Conservation (phyloP, 2,888 invertebrate genomes). For the Hemistola chrysoprasaria region DNA sequence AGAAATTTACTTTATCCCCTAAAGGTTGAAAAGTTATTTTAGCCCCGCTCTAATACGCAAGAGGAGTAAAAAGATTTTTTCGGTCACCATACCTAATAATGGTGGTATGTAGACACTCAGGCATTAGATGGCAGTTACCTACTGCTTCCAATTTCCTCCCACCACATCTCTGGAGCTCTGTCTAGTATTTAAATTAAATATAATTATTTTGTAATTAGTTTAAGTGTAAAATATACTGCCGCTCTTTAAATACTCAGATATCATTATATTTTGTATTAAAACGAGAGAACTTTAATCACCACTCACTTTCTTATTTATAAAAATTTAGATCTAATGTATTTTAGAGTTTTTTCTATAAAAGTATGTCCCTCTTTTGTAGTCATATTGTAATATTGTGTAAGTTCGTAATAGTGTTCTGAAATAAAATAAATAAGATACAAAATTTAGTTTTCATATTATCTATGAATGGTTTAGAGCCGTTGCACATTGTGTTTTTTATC, state of each 20-base stretch:
- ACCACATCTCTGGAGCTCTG: constrained; percentile 22
- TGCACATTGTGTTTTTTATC: no score
- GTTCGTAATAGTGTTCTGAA: constrained; percentile 14
- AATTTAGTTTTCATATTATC: constrained; percentile 1
- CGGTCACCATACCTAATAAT: no score
- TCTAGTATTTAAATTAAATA: constrained; percentile 38
- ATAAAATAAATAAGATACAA: constrained; percentile 13
- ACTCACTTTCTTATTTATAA: background rate
- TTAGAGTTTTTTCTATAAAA: background rate
- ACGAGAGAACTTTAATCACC: no score
- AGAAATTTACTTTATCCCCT: no score
- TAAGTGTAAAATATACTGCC: constrained; percentile 28
- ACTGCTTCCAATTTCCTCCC: no score
- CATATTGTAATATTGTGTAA: constrained; percentile 24
- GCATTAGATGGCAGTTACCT: no score
- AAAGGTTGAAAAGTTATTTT: no score
- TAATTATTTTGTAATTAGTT: constrained; percentile 35
- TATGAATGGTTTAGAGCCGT: no score
- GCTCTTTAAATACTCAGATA: constrained; percentile 20
- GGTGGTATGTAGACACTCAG: no score
- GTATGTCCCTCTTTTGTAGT: constrained; percentile 13
- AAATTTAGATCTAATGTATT: background rate
- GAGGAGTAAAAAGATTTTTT: no score
- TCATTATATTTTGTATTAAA: no score
- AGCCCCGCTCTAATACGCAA: no score